Base-by-base conservation (phyloP, 2,888 invertebrate species). In the Cephonodes hylas region DNA sequence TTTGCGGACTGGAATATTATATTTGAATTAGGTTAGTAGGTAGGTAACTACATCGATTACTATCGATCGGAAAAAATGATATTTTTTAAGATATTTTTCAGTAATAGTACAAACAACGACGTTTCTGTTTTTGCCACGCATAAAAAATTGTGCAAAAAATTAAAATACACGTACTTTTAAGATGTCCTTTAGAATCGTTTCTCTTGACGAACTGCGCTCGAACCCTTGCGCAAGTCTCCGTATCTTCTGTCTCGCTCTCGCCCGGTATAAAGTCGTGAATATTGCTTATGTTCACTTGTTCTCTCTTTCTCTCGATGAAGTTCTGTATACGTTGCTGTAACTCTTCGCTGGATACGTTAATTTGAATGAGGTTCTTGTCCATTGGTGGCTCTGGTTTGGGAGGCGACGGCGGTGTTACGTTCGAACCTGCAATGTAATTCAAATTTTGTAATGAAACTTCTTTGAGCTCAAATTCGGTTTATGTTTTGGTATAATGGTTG, bases 141-240 rank as follows among this genome's bases (percentile, higher is more conserved):
- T n/a, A n/a, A n/a, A n/a, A n/a, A 13, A 58, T 22, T 10, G 4
- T 57, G 10, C 3, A 44, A 59, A 25, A 20, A 20, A 31, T 31
- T 34, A 46, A 6, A 13, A 10, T 34, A 13, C 20, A 25, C 27
- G 80, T 85, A 96, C 97, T 95, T 94, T 95, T 96, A 62, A 97
- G 92, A 86, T 96, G 97, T 67, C 96, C 95, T 79, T 95, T 96
- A 0, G 96, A 95, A 77, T 95, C 96, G 70, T 94, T 95, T 60
- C 95, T 93, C 68, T 94, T 95, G 3, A 95, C 91, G 64, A 96
- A 93, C 69, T 95, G 93, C 44, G 97, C 95, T 79, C 96, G 94
- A 13, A 96, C 95, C 76, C 97, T 90, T 0, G 97, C 97, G 86
- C 97, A 97, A 0, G 94, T 94, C 67, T 89, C 91, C 67, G 93